Percentiles rank a stretch among this genome's conserved stretches.
Evolutionary conservation across 2,113 vertebrate species (phyloP).

Genomic region (Nerophis ophidion): DNA sequence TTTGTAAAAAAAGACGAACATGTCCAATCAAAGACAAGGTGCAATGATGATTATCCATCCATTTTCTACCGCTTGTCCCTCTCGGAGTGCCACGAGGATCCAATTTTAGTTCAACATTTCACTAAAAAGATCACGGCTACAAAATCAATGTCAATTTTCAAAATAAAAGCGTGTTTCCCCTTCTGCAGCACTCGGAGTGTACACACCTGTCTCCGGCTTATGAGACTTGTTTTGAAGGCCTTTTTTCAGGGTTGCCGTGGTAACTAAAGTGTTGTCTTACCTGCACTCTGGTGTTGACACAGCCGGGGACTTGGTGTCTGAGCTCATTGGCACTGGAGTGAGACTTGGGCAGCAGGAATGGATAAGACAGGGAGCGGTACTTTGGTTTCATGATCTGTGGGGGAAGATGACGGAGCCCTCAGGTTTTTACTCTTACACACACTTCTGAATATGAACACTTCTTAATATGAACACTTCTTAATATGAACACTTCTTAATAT

Average conservation of each 20-base stretch:
- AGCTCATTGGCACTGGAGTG: constrained; percentile 80
- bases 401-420: background rate
- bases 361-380: constrained; percentile 91
- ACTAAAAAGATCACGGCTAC: too few relatives aligned
- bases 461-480: too few relatives aligned
- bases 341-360: constrained; percentile 92
- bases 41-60: too few relatives aligned
- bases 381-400: constrained; percentile 93
- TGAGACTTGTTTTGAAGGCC: background rate
- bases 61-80: too few relatives aligned
- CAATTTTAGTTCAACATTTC: too few relatives aligned
- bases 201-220: background rate
- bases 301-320: constrained; percentile 80
- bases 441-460: too few relatives aligned
- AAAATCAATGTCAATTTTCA: too few relatives aligned
- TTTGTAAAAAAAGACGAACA: too few relatives aligned
- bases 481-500: too few relatives aligned
- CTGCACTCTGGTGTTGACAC: constrained; percentile 80
- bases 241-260: background rate
- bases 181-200: constrained; percentile 16
- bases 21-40: too few relatives aligned
- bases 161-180: background rate
- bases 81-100: too few relatives aligned
- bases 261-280: constrained; percentile 56
- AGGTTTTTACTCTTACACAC: too few relatives aligned